These are phyloP conservation scores for Drosophila setosimentum DNA, from an alignment of 2,888 invertebrate species.

Conservation along the genomic window DNA sequence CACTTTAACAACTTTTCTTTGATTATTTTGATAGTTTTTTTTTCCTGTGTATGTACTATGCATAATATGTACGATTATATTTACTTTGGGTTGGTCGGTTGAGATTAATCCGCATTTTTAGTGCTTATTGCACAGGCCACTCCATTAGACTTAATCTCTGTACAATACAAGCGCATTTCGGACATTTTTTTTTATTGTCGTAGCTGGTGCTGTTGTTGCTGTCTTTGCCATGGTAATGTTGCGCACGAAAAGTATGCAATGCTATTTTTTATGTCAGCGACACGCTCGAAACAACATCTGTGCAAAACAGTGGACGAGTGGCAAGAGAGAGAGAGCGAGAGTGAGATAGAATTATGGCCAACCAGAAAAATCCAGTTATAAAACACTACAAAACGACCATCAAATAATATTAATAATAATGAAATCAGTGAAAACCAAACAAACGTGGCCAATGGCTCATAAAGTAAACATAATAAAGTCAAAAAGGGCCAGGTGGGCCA, in stretches of 20 bases:
- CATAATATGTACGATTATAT: neutral
- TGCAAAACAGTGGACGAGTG: neutral
- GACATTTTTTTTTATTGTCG: constrained; percentile 3
- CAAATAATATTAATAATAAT: constrained; percentile 70
- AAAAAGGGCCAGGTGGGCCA: constrained; percentile 28
- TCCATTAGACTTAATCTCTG: constrained; percentile 66
- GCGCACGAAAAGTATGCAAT: constrained; percentile 61
- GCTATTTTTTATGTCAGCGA: constrained; percentile 41
- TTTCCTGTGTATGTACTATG: constrained; percentile 5
- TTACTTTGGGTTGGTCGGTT: neutral
- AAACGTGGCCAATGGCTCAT: constrained; percentile 49
- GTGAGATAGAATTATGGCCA: constrained; percentile 1
- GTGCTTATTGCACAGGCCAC: constrained; percentile 46
- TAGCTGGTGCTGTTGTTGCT: neutral
- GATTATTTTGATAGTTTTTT: neutral
- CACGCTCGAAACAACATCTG: constrained; percentile 23
- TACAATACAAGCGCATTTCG: constrained; percentile 29
- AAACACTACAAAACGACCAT: constrained; percentile 53
- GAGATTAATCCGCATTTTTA: constrained; percentile 48
- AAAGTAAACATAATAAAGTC: constrained; percentile 58
- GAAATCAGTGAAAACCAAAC: constrained; percentile 61
- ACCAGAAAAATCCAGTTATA: constrained; percentile 28
- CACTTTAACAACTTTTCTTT: neutral
- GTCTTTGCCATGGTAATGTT: constrained; percentile 8
- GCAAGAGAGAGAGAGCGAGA: neutral